phyloP scores from a whole-genome alignment of 2,113 vertebrate species.

The Chaetops frenatus region DNA sequence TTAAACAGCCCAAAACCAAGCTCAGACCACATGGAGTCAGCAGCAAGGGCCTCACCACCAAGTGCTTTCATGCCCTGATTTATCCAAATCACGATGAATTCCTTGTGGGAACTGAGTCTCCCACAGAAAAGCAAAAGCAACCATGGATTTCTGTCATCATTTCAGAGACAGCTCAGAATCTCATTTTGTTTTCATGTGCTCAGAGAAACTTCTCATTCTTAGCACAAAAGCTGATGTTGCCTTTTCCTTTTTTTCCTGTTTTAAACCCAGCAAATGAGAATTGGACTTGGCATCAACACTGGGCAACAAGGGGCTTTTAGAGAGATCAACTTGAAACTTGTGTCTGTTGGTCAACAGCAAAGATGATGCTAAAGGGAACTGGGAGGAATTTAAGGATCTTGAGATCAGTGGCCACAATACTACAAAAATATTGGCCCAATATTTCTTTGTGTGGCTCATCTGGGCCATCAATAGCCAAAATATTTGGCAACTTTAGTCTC shows the following conservation, averaged over 20 bases:
- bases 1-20: not conserved
- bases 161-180: not conserved
- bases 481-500: not conserved
- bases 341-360: not conserved
- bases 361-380: not conserved
- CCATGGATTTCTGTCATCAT: not conserved
- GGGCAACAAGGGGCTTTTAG: not conserved
- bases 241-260: not conserved
- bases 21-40: accelerated
- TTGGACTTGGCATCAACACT: not conserved
- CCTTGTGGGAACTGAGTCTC: not conserved
- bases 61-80: not conserved
- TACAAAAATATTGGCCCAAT: not conserved
- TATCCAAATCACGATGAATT: not conserved
- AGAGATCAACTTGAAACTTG: not conserved
- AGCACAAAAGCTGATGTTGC: not conserved
- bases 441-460: not conserved
- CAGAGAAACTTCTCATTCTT: not conserved
- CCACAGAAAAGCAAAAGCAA: not conserved
- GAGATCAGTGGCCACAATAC: not conserved
- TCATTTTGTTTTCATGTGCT: not conserved
- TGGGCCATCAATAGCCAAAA: not conserved
- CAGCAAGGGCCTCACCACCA: not conserved
- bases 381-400: not conserved
- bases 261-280: not conserved